Percentiles rank a stretch among this genome's conserved stretches.
Evolutionary conservation across 53 echinoderm and acorn worm genomes (phyloP).

Genomic region (Glandiceps talaboti): DNA sequence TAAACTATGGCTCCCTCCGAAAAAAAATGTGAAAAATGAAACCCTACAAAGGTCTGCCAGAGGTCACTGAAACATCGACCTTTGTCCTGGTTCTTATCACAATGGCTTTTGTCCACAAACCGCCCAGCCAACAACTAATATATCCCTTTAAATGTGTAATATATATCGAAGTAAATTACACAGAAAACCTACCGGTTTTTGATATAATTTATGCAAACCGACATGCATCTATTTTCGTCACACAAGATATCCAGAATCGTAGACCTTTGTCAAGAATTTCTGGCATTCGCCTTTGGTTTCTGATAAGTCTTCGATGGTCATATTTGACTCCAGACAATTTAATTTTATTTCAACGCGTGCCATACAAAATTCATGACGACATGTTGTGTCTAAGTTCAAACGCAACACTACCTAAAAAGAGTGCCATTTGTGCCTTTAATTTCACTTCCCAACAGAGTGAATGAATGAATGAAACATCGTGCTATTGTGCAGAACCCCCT

Average conservation of each 20-base stretch:
- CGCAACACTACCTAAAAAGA: no score
- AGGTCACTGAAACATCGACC: neutral
- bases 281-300: neutral
- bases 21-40: neutral
- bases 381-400: no score
- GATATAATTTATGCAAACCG: neutral
- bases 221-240: neutral
- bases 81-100: neutral
- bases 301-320: neutral
- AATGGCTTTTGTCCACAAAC: neutral
- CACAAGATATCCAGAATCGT: neutral
- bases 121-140: no score
- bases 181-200: neutral
- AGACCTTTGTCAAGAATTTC: neutral
- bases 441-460: neutral
- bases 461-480: neutral
- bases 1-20: no score
- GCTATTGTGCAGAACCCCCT: slow-evolving; percentile 55
- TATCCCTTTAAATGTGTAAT: neutral
- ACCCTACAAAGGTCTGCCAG: neutral
- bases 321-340: no score
- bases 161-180: neutral
- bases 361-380: no score
- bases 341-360: no score
- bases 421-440: neutral